phyloP scores from a whole-genome alignment of 2,797 vertebrate genomes.

The Acipenser transmontanus region DNA sequence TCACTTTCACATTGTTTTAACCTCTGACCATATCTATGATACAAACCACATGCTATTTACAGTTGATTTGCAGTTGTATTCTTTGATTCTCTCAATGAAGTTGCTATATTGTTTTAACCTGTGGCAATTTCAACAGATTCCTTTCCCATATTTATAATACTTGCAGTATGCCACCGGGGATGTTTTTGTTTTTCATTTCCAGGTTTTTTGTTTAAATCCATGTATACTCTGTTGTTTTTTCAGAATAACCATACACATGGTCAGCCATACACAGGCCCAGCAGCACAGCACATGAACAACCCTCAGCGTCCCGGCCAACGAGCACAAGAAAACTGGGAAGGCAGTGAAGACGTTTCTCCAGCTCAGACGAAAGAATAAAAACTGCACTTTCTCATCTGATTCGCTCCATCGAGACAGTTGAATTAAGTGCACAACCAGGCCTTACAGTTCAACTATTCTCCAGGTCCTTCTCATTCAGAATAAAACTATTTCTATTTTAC shows the following conservation, averaged over 20 bases:
- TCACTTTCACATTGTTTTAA: neutral
- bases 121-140: no score
- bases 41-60: no score
- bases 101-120: no score
- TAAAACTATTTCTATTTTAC: conserved; percentile 78
- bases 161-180: neutral
- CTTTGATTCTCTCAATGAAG: no score
- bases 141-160: no score
- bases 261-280: conserved; percentile 97
- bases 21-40: no score
- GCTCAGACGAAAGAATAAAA: conserved; percentile 91
- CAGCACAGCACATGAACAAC: conserved; percentile 99
- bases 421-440: conserved; percentile 76
- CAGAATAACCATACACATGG: conserved; percentile 98
- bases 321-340: conserved; percentile 98
- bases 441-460: conserved; percentile 76
- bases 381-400: conserved; percentile 58
- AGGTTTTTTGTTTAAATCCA: no score
- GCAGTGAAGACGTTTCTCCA: conserved; percentile 86
- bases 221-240: conserved; percentile 12
- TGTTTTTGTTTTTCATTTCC: conserved; percentile 34
- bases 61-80: no score
- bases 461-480: conserved; percentile 78
- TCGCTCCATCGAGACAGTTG: conserved; percentile 70
- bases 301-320: conserved; percentile 89